Percentiles rank a stretch among this genome's conserved stretches.
phyloP scores from a whole-genome alignment of 2,888 invertebrate species.

The Meiosimyza decipiens region DNA sequence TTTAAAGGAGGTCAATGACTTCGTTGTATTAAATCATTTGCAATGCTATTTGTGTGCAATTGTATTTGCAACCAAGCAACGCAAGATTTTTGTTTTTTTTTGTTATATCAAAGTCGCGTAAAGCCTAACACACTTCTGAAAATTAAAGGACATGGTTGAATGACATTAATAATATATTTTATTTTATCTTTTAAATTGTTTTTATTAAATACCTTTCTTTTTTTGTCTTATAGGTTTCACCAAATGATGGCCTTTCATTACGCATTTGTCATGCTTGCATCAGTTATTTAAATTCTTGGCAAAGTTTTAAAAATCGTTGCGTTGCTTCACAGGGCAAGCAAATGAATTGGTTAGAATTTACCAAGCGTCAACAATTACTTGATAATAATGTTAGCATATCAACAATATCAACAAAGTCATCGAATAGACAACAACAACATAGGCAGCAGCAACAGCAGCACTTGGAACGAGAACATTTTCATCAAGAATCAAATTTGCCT shows the following conservation, averaged over 20 bases:
- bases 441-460: slow-evolving; percentile 44
- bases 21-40: background rate
- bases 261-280: slow-evolving; percentile 66
- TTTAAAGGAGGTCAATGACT: slow-evolving; percentile 27
- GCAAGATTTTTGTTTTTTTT: slow-evolving; percentile 30
- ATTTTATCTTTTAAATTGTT: slow-evolving; percentile 1
- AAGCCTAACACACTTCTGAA: no score
- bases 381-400: slow-evolving; percentile 49
- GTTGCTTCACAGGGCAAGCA: slow-evolving; percentile 64
- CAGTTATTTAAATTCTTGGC: slow-evolving; percentile 67
- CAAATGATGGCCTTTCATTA: slow-evolving; percentile 63
- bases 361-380: slow-evolving; percentile 48
- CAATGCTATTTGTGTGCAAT: no score
- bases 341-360: slow-evolving; percentile 61
- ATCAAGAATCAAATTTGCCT: slow-evolving; percentile 40
- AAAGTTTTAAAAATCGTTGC: slow-evolving; percentile 67
- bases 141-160: background rate
- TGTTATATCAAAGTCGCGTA: background rate
- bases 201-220: slow-evolving; percentile 11
- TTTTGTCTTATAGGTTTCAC: slow-evolving; percentile 54
- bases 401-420: slow-evolving; percentile 41
- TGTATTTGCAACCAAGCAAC: background rate
- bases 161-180: background rate
- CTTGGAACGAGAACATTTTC: slow-evolving; percentile 43
- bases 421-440: slow-evolving; percentile 38